Conservation (phyloP, 2,113 vertebrate genomes). For the Nesoenas mayeri region DNA sequence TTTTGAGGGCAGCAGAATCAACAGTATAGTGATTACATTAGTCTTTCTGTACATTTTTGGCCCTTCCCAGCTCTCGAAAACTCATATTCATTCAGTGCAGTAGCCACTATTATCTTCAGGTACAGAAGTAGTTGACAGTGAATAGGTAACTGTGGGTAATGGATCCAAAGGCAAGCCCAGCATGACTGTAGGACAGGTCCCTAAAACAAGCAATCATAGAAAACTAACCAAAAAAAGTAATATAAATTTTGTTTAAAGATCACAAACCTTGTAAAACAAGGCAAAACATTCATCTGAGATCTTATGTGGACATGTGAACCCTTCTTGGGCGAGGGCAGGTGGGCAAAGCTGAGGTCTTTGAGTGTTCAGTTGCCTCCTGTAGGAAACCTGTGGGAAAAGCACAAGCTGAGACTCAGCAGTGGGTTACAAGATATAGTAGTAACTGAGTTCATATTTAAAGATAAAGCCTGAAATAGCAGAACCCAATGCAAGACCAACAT, state of each 20-base stretch:
- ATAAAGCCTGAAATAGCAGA: conserved; percentile 22
- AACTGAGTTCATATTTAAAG: not conserved
- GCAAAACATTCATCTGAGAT: not conserved
- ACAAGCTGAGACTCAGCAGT: not conserved
- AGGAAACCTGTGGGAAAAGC: conserved; percentile 17
- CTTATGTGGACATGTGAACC: not conserved
- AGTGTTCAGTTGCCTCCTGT: not conserved
- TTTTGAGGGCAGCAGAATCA: not conserved
- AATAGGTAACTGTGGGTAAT: not conserved
- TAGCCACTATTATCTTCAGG: not conserved
- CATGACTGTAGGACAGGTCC: not conserved
- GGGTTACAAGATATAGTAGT: not conserved
- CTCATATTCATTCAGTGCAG: not conserved
- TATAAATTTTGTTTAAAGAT: not conserved
- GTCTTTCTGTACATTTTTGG: not conserved
- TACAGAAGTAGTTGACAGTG: not conserved
- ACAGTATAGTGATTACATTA: not conserved
- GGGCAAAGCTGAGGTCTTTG: not conserved
- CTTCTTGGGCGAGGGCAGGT: not conserved
- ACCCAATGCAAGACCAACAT: not conserved
- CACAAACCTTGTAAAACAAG: not conserved
- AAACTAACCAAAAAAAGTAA: no score
- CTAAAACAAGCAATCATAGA: not conserved
- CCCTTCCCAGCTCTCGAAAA: not conserved
- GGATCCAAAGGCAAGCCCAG: not conserved